A percentile compares a stretch with the other conserved stretches of the same genome.
These are phyloP conservation scores for Trissolcus japonicus DNA, from an alignment of 2,888 invertebrate genomes.

Conservation along the genomic window DNA sequence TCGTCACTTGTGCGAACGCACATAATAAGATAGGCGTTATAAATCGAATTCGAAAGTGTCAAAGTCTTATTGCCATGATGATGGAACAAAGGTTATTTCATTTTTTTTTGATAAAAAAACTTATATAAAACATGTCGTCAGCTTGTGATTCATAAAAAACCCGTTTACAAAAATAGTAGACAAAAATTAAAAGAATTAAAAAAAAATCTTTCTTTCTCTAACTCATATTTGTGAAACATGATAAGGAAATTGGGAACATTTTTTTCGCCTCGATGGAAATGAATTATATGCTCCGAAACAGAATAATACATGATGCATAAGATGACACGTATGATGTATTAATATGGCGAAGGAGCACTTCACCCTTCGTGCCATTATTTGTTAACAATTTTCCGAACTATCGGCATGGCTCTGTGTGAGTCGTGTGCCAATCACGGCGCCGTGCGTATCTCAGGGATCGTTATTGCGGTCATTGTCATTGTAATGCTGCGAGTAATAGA, in stretches of 20 bases:
- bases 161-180: too few relatives aligned
- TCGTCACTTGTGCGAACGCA: conserved; percentile 41
- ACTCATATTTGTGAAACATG: too few relatives aligned
- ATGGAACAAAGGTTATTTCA: too few relatives aligned
- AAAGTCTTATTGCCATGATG: conserved; percentile 18
- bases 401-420: conserved; percentile 63
- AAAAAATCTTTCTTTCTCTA: too few relatives aligned
- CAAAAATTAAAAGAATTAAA: too few relatives aligned
- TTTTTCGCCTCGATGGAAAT: neutral
- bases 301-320: conserved; percentile 25
- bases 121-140: too few relatives aligned
- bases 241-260: neutral
- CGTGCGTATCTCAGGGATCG: conserved; percentile 53
- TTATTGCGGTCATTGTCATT: conserved; percentile 74
- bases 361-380: conserved; percentile 67
- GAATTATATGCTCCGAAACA: too few relatives aligned
- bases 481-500: conserved; percentile 69
- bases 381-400: conserved; percentile 76
- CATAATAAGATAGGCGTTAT: conserved; percentile 41
- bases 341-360: conserved; percentile 41
- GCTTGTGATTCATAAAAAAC: too few relatives aligned
- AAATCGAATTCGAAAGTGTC: conserved; percentile 48
- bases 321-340: conserved; percentile 38
- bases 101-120: too few relatives aligned
- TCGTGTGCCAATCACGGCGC: too few relatives aligned